phyloP scores from a whole-genome alignment of 2,113 vertebrate genomes.

The Cinclus cinclus region DNA sequence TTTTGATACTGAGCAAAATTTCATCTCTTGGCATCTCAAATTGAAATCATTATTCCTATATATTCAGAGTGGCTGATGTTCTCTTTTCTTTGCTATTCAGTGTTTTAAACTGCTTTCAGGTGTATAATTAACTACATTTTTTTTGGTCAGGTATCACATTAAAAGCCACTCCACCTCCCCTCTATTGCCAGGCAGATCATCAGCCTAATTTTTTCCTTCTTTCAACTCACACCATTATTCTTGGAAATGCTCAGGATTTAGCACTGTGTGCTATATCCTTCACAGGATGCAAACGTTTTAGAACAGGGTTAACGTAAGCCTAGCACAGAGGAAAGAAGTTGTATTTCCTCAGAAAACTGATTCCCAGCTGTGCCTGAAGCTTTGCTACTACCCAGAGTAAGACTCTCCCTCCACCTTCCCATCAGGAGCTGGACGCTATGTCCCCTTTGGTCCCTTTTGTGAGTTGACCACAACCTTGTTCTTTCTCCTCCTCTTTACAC shows the following conservation, averaged over 20 bases:
- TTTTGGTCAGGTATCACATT: slow-evolving; percentile 10
- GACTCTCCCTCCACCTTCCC: neutral
- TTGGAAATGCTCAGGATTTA: neutral
- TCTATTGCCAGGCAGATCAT: neutral
- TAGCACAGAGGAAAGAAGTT: neutral
- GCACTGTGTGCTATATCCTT: neutral
- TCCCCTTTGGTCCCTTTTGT: neutral
- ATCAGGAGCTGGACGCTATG: accelerated
- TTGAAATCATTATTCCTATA: neutral
- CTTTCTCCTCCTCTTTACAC: neutral
- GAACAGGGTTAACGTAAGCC: neutral
- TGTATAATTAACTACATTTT: slow-evolving; percentile 3
- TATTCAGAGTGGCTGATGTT: neutral
- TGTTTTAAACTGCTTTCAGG: slow-evolving; percentile 7
- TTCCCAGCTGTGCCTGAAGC: neutral
- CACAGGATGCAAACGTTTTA: neutral
- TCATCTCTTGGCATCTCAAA: neutral
- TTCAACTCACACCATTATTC: neutral
- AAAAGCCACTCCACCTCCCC: slow-evolving; percentile 15
- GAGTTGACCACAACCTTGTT: neutral
- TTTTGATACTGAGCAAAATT: neutral
- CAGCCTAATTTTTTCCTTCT: neutral
- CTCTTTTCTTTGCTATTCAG: neutral
- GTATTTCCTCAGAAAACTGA: neutral
- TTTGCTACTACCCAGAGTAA: neutral